Evolutionary conservation across 2,113 vertebrate species (phyloP), one percentile per base, ranked within the genome.

Genomic region (Cathartes aura): DNA sequence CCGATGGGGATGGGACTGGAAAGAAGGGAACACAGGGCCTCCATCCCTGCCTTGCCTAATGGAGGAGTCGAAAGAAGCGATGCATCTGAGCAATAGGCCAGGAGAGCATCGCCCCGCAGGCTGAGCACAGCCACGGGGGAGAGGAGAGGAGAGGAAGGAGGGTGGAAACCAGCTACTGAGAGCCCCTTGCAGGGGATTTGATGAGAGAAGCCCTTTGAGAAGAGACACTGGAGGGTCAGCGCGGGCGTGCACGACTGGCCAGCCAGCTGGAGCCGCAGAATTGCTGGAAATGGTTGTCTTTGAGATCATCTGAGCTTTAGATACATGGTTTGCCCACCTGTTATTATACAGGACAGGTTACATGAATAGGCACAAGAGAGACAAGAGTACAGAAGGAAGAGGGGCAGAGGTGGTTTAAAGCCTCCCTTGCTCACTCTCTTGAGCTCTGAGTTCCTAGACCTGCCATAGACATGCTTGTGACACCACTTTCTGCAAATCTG

Each of bases 161-260:
- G n/a, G 29, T 34, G 71, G 63, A 58, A 72, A 73, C 8, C 40
- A 62, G 30, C n/a, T 84, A 67, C 30, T 3, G 8, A 42, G 26
- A 84, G 73, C 24, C 66, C 47, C 19, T 74, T 48, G 34, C 29
- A 59, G 23, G 6, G 52, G 26, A 85, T 85, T 29, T 56, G 66
- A 27, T 36, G 30, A 6, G 66, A 67, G 86, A 73, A 89, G 24
- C 11, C 8, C 16, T 45, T 56, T 45, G 42, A 42, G 50, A 82
- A 38, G 58, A 53, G 40, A 34, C 9, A 42, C 38, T 53, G 75
- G 45, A 59, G 30, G 13, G n/a, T 59, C 59, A 50, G 56, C 0
- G 3, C 45, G 58, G 21, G 29, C 32, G 17, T 3, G 4, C 38
- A 29, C 0, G 1, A 29, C 52, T 30, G 43, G 23, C 6, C 64